Conservation (phyloP, 2,888 invertebrate species). For the Andrena camellia region DNA sequence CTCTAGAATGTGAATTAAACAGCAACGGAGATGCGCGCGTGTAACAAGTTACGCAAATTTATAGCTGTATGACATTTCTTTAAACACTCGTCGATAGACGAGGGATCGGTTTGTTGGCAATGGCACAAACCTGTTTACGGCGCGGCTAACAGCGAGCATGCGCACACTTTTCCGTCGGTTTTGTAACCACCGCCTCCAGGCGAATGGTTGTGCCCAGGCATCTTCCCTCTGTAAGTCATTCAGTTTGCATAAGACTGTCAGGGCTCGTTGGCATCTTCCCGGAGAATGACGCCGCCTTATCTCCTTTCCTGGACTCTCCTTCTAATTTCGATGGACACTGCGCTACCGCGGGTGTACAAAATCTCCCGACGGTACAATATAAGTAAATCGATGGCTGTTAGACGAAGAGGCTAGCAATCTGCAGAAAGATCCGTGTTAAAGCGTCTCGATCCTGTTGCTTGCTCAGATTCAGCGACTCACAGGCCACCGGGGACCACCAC, state of each 20-base stretch:
- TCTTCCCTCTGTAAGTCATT: conserved; percentile 28
- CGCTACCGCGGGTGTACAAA: not conserved
- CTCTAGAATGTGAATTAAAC: no score
- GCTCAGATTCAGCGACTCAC: conserved; percentile 26
- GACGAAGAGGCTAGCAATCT: not conserved
- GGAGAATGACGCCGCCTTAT: not conserved
- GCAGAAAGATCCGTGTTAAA: not conserved
- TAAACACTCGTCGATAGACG: not conserved
- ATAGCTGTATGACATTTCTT: not conserved
- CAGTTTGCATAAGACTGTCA: not conserved
- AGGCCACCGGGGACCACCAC: conserved; percentile 48
- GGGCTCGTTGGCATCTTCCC: not conserved
- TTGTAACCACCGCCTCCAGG: conserved; percentile 35
- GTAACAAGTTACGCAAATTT: not conserved
- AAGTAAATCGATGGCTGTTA: not conserved
- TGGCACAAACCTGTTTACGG: conserved; percentile 34
- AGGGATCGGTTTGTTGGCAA: conserved; percentile 2
- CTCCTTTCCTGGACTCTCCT: not conserved
- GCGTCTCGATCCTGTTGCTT: not conserved
- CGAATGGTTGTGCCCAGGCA: conserved; percentile 7
- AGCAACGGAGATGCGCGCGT: no score
- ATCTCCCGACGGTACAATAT: conserved; percentile 1
- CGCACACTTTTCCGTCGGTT: conserved; percentile 19
- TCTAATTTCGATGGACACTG: not conserved
- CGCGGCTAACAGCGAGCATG: not conserved